These are phyloP conservation scores for Clamator glandarius DNA, from an alignment of 2,797 vertebrate genomes.

Conservation along the genomic window DNA sequence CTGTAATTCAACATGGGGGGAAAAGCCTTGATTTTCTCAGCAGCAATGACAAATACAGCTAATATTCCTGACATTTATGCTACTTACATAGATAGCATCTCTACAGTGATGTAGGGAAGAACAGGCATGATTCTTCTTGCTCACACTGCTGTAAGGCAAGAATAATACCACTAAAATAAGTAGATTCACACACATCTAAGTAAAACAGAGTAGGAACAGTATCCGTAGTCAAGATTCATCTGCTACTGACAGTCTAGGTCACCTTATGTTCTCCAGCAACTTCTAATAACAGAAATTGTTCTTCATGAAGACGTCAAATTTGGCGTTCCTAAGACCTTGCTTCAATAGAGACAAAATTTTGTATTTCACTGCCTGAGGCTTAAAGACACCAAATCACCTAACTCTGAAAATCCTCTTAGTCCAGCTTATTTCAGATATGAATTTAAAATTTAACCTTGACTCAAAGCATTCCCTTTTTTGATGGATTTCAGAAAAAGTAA, in stretches of 20 bases:
- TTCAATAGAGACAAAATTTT: neutral
- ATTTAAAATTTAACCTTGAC: neutral
- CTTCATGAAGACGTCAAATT: neutral
- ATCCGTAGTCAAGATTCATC: rapidly evolving
- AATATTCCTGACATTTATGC: constrained; percentile 26
- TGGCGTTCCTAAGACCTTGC: neutral
- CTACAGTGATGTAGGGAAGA: neutral
- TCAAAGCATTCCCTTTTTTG: neutral
- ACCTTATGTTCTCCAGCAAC: neutral
- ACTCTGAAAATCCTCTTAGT: neutral
- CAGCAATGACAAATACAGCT: constrained; percentile 29
- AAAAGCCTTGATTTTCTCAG: neutral
- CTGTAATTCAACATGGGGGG: constrained; percentile 6
- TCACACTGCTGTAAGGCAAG: constrained; percentile 11
- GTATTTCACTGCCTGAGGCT: neutral
- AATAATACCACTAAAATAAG: neutral
- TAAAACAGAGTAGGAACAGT: neutral
- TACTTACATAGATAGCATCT: constrained; percentile 19
- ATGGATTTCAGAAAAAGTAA: neutral
- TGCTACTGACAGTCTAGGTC: neutral
- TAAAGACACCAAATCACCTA: neutral
- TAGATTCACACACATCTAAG: neutral
- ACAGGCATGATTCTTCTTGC: neutral
- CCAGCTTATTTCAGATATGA: neutral
- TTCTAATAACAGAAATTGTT: neutral